Percentiles rank a stretch among this genome's conserved stretches.
Conservation (phyloP, 2,113 vertebrate species). For the Zosterops lateralis region DNA sequence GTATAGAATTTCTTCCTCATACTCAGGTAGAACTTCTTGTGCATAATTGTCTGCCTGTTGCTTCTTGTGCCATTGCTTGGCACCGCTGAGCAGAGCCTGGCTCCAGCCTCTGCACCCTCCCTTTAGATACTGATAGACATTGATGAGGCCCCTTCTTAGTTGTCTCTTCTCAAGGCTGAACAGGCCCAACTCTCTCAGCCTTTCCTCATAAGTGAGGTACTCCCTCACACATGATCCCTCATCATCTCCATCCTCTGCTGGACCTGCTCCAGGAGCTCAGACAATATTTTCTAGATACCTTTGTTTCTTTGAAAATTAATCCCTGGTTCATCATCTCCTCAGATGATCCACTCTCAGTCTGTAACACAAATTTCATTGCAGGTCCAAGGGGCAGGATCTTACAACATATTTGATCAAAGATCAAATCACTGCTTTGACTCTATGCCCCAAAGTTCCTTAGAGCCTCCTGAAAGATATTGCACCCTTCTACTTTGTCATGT, state of each 20-base stretch:
- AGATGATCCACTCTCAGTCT: background rate
- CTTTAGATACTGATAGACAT: background rate
- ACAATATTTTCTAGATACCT: background rate
- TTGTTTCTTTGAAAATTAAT: background rate
- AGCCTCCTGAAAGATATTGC: background rate
- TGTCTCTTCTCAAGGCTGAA: background rate
- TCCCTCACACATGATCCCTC: background rate
- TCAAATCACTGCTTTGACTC: background rate
- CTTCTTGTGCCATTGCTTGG: background rate
- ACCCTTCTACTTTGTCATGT: background rate
- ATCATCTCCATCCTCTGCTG: background rate
- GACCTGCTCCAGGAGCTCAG: background rate
- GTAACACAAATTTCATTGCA: background rate
- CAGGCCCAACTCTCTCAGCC: background rate
- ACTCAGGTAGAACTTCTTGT: background rate
- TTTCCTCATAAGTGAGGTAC: background rate
- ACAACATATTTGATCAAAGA: background rate
- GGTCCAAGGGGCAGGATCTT: background rate
- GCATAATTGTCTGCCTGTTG: background rate
- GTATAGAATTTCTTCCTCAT: background rate
- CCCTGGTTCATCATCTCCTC: background rate
- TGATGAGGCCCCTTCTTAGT: background rate
- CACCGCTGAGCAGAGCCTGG: background rate
- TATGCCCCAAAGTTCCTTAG: background rate
- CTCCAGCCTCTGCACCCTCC: background rate